Evolutionary conservation across 2,888 invertebrate species (phyloP), one percentile per base, ranked within the genome.

Genomic region (Muschampia plurimacula): DNA sequence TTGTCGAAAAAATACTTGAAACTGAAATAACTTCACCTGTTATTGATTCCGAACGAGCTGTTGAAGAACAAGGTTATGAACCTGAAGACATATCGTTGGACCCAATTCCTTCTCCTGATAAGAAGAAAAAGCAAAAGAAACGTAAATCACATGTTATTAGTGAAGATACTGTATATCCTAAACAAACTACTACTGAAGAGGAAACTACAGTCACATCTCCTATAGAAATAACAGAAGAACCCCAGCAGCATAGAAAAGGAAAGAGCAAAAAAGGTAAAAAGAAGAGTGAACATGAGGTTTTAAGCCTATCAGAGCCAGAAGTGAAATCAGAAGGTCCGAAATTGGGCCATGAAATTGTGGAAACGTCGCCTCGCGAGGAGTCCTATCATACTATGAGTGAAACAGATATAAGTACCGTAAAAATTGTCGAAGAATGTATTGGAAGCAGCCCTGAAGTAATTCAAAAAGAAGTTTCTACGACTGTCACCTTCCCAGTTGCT

Each of bases 61-160:
- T 93, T 63, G 95, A 95, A 84, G 96, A 96, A 82, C 93, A 93
- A 75, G 97, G 97, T n/a, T 97, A 97, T 82, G 97, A 97, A 84
- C 95, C 96, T 10, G 97, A 96, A 81, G 95, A 96, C 77, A 92
- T 96, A 75, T 95, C 96, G 1, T 89, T 95, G 32, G 94, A 82
- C 41, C 83, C 80, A 73, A 76, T 82, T 9, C 69, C 77, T 49
- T 79, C 82, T 52, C 81, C 86, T 10, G 87, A 88, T 36, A 89
- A 86, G 74, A 96, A 80, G 94, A 96, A 81, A 95, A 96, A 88
- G 84, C 95, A 88, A 75, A 95, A 83, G 84, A 94, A 84, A 90
- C 89, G 86, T 13, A 92, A 89, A 74, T 80, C 85, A 70, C 87
- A 86, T 55, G 87, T 75, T n/a, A 77, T 84, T 2, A 93, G 92